Base-by-base conservation (phyloP, 64 coral and sea anemone genomes). In the Astreopora myriophthalma region DNA sequence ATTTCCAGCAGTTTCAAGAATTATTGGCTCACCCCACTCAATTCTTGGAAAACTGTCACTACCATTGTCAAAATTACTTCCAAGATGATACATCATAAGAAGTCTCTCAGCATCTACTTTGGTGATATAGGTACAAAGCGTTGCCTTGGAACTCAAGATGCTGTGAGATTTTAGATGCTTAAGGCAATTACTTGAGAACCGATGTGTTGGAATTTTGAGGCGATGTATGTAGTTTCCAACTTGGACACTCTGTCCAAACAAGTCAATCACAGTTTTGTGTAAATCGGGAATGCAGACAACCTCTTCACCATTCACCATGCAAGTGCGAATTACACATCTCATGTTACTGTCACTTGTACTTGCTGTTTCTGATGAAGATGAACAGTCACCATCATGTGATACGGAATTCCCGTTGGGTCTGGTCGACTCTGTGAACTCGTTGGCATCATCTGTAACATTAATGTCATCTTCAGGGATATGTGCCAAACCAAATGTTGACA, bases 271-370 rank as follows among this genome's bases (percentile, higher is more conserved):
- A 28, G 77, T 81, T 23, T 96, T 96, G 29, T 90, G 95, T 13
- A 96, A 89, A 64, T 96, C 91, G 67, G 95, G 95, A 58, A 96
- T 94, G 44, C 95, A 96, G 1, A 96, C 95, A 64, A 96, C 86
- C 36, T 39, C 80, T 36, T 86, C 75, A 3, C 48, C 87, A 74
- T 90, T 69, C 34, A 96, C 85, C 64, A 77, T 5, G 69, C 89
- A 96, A 28, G 95, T 96, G 8, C 95, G 87, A 90, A 96, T 93
- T 57, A 32, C 34, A 22, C 49, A 93, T 48, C 62, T 28, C 8
- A 74, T 40, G 14, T 25, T 30, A 57, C 30, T 60, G 13, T 29
- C 22, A 26, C 28, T 48, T 77, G 39, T 46, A 6, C 70, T 42
- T 55, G 37, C 33, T 19, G 22, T 42, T 40, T 82, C 65, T 73